phyloP scores from a whole-genome alignment of 2,113 vertebrate species.

The Antechinus stuartii region DNA sequence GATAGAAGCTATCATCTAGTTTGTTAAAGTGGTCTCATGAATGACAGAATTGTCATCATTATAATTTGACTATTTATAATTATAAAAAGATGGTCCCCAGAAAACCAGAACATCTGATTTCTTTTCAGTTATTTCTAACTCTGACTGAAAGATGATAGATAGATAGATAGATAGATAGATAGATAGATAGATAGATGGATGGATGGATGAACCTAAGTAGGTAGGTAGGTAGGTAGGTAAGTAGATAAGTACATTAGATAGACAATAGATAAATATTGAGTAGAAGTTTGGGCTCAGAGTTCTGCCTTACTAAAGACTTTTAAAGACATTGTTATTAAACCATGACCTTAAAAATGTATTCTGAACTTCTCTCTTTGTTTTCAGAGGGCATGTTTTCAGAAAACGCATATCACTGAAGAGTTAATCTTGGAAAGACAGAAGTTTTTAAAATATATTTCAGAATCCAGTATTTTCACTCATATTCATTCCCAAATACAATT shows the following conservation, averaged over 20 bases:
- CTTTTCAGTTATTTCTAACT: conserved; percentile 29
- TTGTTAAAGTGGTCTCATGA: conserved; percentile 10
- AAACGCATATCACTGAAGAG: conserved; percentile 37
- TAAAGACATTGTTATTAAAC: conserved; percentile 25
- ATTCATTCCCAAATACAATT: conserved; percentile 35
- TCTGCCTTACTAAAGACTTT: not conserved
- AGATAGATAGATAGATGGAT: no score
- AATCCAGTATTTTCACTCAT: conserved; percentile 33
- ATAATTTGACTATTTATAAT: not conserved
- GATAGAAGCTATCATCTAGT: not conserved
- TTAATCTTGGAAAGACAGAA: conserved; percentile 19
- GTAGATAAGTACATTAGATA: no score
- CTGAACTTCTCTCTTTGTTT: conserved; percentile 32
- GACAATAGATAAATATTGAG: not conserved
- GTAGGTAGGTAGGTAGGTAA: no score
- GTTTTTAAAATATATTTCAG: not conserved
- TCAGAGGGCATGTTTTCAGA: conserved; percentile 8
- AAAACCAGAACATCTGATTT: conserved; percentile 39
- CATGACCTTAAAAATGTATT: not conserved
- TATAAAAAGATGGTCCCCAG: conserved; percentile 1
- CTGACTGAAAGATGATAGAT: not conserved
- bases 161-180: not conserved
- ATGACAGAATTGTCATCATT: not conserved
- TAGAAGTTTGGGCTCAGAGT: not conserved
- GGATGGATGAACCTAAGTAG: no score